Percentiles rank a stretch among this genome's conserved stretches.
Conservation (phyloP, 1,140 invertebrate genomes). For the Plutomurus gul region DNA sequence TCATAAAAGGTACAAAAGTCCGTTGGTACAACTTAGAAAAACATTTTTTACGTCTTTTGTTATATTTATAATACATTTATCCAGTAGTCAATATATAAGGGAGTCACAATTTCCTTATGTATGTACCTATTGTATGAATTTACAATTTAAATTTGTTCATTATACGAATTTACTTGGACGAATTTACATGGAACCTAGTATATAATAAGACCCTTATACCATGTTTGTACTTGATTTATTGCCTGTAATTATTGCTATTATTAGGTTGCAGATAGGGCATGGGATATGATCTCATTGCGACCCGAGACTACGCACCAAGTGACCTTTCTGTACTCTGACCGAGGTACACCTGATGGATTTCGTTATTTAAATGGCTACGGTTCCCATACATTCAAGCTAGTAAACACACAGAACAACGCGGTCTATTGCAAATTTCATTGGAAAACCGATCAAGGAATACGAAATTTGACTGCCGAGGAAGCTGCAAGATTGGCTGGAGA, state of each 20-base stretch:
- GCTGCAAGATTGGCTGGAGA: constrained; percentile 65
- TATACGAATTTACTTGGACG: not conserved
- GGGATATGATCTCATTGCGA: constrained; percentile 65
- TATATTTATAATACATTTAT: too few species aligned
- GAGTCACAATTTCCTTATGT: too few species aligned
- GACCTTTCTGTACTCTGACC: constrained; percentile 64
- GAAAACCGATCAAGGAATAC: constrained; percentile 73
- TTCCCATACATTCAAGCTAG: constrained; percentile 73
- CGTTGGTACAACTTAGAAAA: too few species aligned
- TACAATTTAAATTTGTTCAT: too few species aligned
- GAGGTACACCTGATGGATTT: constrained; percentile 65
- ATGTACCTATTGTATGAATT: too few species aligned
- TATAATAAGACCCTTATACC: too few species aligned
- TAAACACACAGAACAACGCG: constrained; percentile 65
- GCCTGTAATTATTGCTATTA: not conserved
- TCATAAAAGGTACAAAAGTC: too few species aligned
- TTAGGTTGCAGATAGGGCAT: constrained; percentile 61
- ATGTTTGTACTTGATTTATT: not conserved
- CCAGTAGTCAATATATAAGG: too few species aligned
- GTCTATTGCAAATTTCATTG: constrained; percentile 70
- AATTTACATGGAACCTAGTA: not conserved
- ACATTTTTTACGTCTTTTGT: too few species aligned
- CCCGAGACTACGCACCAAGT: constrained; percentile 75
- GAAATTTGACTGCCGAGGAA: constrained; percentile 64
- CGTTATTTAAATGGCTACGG: constrained; percentile 71